These are phyloP conservation scores for Dichetophora obliterata DNA, from an alignment of 2,888 invertebrate genomes.

Conservation along the genomic window DNA sequence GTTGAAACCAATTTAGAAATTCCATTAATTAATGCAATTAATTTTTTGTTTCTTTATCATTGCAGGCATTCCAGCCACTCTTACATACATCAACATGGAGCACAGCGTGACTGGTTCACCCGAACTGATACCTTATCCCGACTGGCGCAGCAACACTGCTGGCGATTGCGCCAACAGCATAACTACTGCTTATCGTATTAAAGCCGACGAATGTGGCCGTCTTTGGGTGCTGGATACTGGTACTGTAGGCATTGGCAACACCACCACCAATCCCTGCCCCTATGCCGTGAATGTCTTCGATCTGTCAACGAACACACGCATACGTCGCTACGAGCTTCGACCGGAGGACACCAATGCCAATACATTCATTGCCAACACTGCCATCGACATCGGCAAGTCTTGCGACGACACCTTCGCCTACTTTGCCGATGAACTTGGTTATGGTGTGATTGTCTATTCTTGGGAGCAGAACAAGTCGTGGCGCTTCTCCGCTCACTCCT, in stretches of 20 bases:
- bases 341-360: slow-evolving; percentile 81
- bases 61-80: slow-evolving; percentile 83
- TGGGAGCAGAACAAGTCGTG: slow-evolving; percentile 83
- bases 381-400: slow-evolving; percentile 80
- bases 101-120: slow-evolving; percentile 79
- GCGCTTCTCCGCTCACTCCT: slow-evolving; percentile 82
- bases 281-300: slow-evolving; percentile 85
- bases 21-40: not conserved
- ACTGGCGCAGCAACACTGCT: slow-evolving; percentile 80
- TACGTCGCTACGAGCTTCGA: slow-evolving; percentile 78
- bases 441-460: slow-evolving; percentile 84
- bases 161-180: slow-evolving; percentile 83
- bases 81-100: slow-evolving; percentile 83
- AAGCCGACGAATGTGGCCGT: slow-evolving; percentile 83
- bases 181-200: slow-evolving; percentile 83
- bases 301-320: slow-evolving; percentile 78
- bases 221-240: slow-evolving; percentile 89
- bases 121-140: slow-evolving; percentile 82
- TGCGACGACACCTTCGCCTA: slow-evolving; percentile 86
- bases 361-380: slow-evolving; percentile 89
- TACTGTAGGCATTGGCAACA: slow-evolving; percentile 83
- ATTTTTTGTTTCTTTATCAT: not conserved
- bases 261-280: slow-evolving; percentile 83
- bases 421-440: slow-evolving; percentile 85
- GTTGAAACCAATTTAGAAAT: not conserved